A percentile compares a stretch with the other conserved stretches of the same genome.
These are phyloP conservation scores for Phalacrocorax carbo DNA, from an alignment of 2,113 vertebrate genomes.

Conservation along the genomic window DNA sequence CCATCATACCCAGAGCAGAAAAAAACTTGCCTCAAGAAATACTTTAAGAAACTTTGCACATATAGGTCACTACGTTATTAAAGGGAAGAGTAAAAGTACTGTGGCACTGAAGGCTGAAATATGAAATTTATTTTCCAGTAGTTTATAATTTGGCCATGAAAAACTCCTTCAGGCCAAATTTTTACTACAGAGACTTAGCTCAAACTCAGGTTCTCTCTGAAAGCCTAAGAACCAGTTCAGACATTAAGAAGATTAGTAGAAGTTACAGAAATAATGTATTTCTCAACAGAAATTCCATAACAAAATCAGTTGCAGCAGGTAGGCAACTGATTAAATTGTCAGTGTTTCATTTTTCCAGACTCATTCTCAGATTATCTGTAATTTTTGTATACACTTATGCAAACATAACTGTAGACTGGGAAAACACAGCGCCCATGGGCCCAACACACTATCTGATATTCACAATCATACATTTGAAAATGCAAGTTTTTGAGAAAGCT, in stretches of 20 bases:
- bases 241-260: background rate
- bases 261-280: background rate
- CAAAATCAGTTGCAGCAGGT: background rate
- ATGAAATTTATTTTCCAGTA: conserved; percentile 7
- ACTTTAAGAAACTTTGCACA: conserved; percentile 7
- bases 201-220: background rate
- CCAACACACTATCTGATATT: background rate
- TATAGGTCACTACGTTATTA: background rate
- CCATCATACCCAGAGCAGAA: background rate
- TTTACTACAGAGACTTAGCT: background rate
- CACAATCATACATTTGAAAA: background rate
- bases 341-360: background rate
- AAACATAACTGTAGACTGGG: background rate
- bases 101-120: background rate
- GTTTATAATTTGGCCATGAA: conserved; percentile 21
- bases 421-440: background rate
- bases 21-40: conserved; percentile 26
- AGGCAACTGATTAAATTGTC: background rate
- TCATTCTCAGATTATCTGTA: background rate
- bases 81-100: conserved; percentile 1
- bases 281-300: background rate
- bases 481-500: background rate
- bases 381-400: background rate
- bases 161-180: background rate
- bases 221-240: background rate